Evolutionary conservation across 2,113 vertebrate species (phyloP), one percentile per base, ranked within the genome.

Genomic region (Eptesicus fuscus): DNA sequence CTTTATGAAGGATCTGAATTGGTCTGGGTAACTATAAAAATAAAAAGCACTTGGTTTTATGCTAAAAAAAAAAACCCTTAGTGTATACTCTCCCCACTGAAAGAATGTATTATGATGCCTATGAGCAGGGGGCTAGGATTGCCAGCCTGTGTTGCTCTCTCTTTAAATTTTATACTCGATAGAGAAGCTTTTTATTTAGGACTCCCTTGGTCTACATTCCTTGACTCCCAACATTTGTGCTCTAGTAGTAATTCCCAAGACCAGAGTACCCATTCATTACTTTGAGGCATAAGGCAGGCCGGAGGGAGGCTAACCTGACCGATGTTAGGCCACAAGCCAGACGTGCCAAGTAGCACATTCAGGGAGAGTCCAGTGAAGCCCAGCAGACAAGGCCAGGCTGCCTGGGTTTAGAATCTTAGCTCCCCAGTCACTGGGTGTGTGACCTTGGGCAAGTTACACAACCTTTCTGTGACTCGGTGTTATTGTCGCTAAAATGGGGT

Each of bases 31-130:
- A 12, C 40, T 37, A 9, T 83, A 47, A 79, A 32, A 44, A 28
- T 17, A 70, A 51, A 79, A 90, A 59, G 23, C 47, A 40, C 42
- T 92, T 69, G 85, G 37, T 92, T 61, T 93, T 91, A 51, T 83
- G 76, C 51, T 44, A 4, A 37, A 44, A 35, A 14, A 59, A 22
- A 17, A 20, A 20, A 51, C 17, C 40, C 17, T 25, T 23, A 65
- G 23, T n/a, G 4, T 70, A 1, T 53, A 14, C 51, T 74, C 61
- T 74, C n/a, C 20, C n/a, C 30, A 2, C 42, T 53, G 56, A 56
- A 65, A 87, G 47, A 32, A 22, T 67, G 7, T 47, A 18, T n/a
- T 53, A 44, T 77, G 51, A 85, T 67, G 30, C 74, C n/a, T 47
- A 0, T 32, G 91, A 87, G 44, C 79, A 53, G 47, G 30, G 44